Conservation (phyloP, 1,140 invertebrate genomes). For the Drosophila carrolli region DNA sequence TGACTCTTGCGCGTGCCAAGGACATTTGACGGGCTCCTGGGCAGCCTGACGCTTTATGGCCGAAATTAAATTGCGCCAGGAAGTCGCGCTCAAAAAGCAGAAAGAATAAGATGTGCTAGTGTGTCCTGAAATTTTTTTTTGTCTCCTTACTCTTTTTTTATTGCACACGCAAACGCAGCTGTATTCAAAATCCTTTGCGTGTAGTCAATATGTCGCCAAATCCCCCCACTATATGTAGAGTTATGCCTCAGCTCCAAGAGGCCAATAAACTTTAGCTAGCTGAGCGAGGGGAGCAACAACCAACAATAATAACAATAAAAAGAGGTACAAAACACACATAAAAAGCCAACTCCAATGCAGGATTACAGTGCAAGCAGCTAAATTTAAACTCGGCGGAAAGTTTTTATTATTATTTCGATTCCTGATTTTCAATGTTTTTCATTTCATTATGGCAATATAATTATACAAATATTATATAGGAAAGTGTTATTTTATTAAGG, state of each 20-base stretch:
- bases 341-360: slow-evolving; percentile 28
- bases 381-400: not conserved
- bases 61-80: slow-evolving; percentile 66
- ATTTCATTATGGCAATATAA: no score
- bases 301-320: slow-evolving; percentile 68
- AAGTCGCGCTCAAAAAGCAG: slow-evolving; percentile 45
- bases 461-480: no score
- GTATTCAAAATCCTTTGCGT: slow-evolving; percentile 72
- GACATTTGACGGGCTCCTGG: slow-evolving; percentile 32
- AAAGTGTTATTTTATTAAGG: not conserved
- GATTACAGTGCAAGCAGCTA: slow-evolving; percentile 11
- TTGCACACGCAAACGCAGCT: slow-evolving; percentile 42
- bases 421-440: no score
- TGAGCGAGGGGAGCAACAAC: slow-evolving; percentile 23
- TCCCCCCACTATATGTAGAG: not conserved
- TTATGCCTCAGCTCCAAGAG: slow-evolving; percentile 36
- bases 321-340: slow-evolving; percentile 45
- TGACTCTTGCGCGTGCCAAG: slow-evolving; percentile 59
- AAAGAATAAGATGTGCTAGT: slow-evolving; percentile 17
- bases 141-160: slow-evolving; percentile 33
- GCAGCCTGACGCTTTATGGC: slow-evolving; percentile 38
- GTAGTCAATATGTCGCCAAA: slow-evolving; percentile 69
- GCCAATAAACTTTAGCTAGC: slow-evolving; percentile 71
- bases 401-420: not conserved
- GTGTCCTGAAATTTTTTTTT: slow-evolving; percentile 22